Conservation (phyloP, 2,797 vertebrate genomes). For the Stomatorhinus walkeri region DNA sequence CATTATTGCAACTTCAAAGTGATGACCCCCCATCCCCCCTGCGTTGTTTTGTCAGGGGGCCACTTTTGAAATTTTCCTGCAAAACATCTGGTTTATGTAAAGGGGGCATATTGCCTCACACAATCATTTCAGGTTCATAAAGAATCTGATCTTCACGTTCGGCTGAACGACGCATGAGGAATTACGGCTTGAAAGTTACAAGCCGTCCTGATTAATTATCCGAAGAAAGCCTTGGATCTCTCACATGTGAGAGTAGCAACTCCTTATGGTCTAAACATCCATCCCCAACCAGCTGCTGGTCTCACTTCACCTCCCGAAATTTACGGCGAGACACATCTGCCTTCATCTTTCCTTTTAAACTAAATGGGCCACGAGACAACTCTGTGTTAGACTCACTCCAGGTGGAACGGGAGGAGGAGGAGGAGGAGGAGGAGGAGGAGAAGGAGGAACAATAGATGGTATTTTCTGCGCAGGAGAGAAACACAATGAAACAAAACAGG, state of each 20-base stretch:
- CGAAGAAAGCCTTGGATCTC: not conserved
- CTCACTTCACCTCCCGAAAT: not conserved
- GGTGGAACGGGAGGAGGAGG: not conserved
- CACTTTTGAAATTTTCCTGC: not conserved
- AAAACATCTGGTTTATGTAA: slow-evolving; percentile 13
- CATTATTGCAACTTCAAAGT: slow-evolving; percentile 16
- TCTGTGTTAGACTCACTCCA: not conserved
- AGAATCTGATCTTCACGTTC: not conserved
- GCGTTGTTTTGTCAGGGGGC: not conserved
- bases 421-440: not conserved
- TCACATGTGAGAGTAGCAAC: not conserved
- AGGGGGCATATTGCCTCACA: not conserved
- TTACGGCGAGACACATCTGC: not conserved
- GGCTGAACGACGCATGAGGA: not conserved
- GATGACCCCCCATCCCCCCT: not conserved
- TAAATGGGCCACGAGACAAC: not conserved
- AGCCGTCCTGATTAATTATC: not conserved
- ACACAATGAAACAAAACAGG: not conserved
- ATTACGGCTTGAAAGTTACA: not conserved
- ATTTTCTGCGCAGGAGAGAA: not conserved
- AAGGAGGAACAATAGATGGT: not conserved
- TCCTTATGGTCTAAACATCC: not conserved
- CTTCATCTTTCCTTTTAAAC: not conserved
- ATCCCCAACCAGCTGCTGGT: not conserved
- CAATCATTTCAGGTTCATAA: slow-evolving; percentile 3